Evolutionary conservation across 2,888 invertebrate genomes (phyloP).

Genomic region (Uropetala carovei): DNA sequence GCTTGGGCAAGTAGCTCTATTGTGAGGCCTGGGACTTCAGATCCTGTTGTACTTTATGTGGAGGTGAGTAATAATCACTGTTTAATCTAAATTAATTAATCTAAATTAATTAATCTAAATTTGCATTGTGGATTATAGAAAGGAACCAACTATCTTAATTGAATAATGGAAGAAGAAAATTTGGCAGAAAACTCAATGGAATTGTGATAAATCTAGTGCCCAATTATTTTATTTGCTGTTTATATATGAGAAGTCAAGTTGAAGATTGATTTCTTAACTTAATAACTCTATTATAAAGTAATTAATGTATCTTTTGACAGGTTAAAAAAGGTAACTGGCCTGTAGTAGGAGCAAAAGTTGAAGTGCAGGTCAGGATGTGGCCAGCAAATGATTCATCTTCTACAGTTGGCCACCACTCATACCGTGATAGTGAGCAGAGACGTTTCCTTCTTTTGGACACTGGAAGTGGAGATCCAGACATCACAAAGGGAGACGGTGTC

Average conservation of each 20-base stretch:
- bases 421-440: conserved; percentile 40
- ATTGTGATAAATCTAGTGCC: too few relatives aligned
- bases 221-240: too few relatives aligned
- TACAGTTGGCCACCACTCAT: neutral
- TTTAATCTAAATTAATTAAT: neutral
- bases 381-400: conserved; percentile 56
- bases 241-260: too few relatives aligned
- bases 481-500: conserved; percentile 81
- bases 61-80: conserved; percentile 73
- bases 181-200: too few relatives aligned
- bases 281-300: neutral
- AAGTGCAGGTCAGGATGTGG: conserved; percentile 74
- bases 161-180: too few relatives aligned
- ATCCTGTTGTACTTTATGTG: conserved; percentile 77
- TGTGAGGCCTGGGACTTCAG: conserved; percentile 71
- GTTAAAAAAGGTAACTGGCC: conserved; percentile 77
- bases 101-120: too few relatives aligned
- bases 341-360: conserved; percentile 79
- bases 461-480: conserved; percentile 82
- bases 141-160: too few relatives aligned
- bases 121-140: too few relatives aligned
- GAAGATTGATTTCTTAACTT: neutral
- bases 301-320: neutral
- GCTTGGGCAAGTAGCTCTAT: conserved; percentile 75
- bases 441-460: conserved; percentile 76